Evolutionary conservation across 2,113 vertebrate genomes (phyloP).

Genomic region (Gallinago paraguaiae): DNA sequence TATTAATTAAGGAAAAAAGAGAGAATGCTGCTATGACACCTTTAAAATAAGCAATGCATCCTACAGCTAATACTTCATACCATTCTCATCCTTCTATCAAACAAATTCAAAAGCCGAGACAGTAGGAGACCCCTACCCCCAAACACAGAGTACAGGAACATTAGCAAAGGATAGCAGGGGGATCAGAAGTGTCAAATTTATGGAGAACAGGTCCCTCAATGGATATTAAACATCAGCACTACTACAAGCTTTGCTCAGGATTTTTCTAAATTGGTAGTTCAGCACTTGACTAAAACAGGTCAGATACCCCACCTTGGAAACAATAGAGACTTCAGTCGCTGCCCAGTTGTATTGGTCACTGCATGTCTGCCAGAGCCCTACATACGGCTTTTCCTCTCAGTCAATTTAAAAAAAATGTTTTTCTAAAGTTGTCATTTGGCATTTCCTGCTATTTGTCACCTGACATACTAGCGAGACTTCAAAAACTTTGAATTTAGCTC

Average conservation of each 20-base stretch:
- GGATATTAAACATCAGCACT: neutral
- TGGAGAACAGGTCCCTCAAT: neutral
- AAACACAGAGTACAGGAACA: neutral
- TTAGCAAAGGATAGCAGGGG: neutral
- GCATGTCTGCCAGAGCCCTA: neutral
- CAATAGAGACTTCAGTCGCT: neutral
- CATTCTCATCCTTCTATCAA: neutral
- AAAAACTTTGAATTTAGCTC: neutral
- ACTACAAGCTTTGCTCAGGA: neutral
- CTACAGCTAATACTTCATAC: neutral
- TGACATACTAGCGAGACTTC: neutral
- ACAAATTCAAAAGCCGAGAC: neutral
- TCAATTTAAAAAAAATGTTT: neutral
- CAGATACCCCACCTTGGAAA: neutral
- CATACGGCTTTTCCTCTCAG: neutral
- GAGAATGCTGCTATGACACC: neutral
- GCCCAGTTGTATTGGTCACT: neutral
- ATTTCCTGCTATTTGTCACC: neutral
- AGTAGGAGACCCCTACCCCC: neutral
- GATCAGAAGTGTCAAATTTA: neutral
- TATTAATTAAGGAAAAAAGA: neutral
- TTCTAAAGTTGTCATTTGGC: neutral
- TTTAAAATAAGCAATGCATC: neutral
- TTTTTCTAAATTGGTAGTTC: neutral
- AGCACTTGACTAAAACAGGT: neutral